Conservation (phyloP, 2,797 vertebrate species). For the Sebastiscus tertius region DNA sequence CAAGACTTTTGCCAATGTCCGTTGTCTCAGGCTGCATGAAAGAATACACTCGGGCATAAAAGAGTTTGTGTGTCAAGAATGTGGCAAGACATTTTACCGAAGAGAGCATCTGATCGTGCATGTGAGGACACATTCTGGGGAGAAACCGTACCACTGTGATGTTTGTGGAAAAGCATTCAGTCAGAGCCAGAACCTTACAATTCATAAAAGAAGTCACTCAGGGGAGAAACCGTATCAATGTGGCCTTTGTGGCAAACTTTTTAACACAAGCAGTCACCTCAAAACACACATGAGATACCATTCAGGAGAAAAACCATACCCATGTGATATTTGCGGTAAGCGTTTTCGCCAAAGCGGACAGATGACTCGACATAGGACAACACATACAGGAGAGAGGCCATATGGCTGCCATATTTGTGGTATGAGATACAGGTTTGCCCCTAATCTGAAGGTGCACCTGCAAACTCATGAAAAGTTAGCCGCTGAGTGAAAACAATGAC, state of each 20-base stretch:
- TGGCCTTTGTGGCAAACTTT: constrained; percentile 42
- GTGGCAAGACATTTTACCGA: constrained; percentile 35
- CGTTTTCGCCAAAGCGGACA: constrained; percentile 35
- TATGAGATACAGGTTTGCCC: constrained; percentile 44
- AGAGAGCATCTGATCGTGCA: constrained; percentile 38
- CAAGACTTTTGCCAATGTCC: constrained; percentile 15
- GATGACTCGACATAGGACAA: constrained; percentile 43
- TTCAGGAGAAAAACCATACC: constrained; percentile 41
- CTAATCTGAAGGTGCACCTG: constrained; percentile 40
- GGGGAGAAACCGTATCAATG: constrained; percentile 48
- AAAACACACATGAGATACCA: constrained; percentile 56
- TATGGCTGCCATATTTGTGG: constrained; percentile 48
- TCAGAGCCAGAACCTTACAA: constrained; percentile 48
- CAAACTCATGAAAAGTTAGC: constrained; percentile 10
- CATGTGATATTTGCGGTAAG: constrained; percentile 45
- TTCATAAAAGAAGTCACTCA: constrained; percentile 46
- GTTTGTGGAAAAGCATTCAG: constrained; percentile 47
- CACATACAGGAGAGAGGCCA: constrained; percentile 33
- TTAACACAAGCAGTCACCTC: constrained; percentile 29
- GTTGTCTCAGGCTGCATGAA: constrained; percentile 13
- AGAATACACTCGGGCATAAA: constrained; percentile 10
- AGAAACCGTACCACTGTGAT: constrained; percentile 55
- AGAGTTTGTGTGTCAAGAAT: constrained; percentile 46
- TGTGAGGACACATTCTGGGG: constrained; percentile 47
- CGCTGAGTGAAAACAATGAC: not conserved